Evolutionary conservation across 2,113 vertebrate genomes (phyloP).

Genomic region (Antechinus stuartii): DNA sequence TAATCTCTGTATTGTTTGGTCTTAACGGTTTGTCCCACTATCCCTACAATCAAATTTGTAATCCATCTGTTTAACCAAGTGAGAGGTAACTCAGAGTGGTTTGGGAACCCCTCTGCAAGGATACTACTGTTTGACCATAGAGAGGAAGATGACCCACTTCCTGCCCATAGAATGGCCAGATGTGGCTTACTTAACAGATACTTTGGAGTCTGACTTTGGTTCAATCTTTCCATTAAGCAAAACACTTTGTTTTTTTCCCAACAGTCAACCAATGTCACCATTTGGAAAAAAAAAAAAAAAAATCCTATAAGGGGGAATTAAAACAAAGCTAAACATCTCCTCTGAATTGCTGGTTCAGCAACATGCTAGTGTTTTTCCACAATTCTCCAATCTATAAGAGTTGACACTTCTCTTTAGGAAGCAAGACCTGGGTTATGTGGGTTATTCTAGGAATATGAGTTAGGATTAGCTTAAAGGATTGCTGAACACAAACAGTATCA

Average conservation of each 20-base stretch:
- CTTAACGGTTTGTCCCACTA: neutral
- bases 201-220: neutral
- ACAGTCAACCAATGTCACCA: neutral
- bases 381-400: slow-evolving; percentile 69
- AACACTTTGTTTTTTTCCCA: neutral
- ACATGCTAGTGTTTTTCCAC: slow-evolving; percentile 48
- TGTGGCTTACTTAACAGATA: neutral
- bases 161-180: neutral
- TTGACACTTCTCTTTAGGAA: slow-evolving; percentile 69
- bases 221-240: slow-evolving; percentile 15
- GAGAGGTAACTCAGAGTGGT: neutral
- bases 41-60: neutral
- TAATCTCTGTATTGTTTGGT: neutral
- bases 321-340: neutral
- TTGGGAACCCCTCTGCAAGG: slow-evolving; percentile 1
- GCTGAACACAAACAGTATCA: slow-evolving; percentile 79
- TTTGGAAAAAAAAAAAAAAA: neutral
- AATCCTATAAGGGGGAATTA: neutral
- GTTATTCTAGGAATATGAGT: slow-evolving; percentile 81
- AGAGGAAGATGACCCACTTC: neutral
- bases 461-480: slow-evolving; percentile 75
- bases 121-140: neutral
- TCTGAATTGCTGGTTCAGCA: neutral
- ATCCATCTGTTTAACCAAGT: neutral
- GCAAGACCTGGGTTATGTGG: slow-evolving; percentile 78